Conservation (phyloP, 2,888 invertebrate species). For the Chrysomela aeneicollis region DNA sequence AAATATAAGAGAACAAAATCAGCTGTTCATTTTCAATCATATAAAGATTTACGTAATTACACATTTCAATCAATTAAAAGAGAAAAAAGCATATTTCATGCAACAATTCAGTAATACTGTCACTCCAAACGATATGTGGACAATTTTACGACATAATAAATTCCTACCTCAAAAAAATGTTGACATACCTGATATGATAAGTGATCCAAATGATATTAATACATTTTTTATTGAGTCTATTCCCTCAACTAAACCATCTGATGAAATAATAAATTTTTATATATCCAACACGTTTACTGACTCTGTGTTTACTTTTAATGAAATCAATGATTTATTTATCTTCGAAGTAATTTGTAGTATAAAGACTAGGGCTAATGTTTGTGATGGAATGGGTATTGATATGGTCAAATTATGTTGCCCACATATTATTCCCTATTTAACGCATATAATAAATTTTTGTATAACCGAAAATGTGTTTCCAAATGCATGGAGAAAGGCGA, state of each 20-base stretch:
- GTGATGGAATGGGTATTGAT: slow-evolving; percentile 15
- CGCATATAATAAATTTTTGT: slow-evolving; percentile 13
- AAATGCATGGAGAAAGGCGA: slow-evolving; percentile 9
- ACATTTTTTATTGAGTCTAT: slow-evolving; percentile 12
- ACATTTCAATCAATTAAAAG: slow-evolving; percentile 8
- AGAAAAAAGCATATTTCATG: slow-evolving; percentile 9
- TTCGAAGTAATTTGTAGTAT: slow-evolving; percentile 9
- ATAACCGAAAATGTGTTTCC: slow-evolving; percentile 10
- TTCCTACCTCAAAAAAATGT: slow-evolving; percentile 2
- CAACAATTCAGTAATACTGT: background rate
- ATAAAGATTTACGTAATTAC: slow-evolving; percentile 12
- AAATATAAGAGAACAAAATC: slow-evolving; percentile 10
- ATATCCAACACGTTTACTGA: slow-evolving; percentile 14
- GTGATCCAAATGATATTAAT: background rate
- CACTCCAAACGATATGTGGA: slow-evolving; percentile 10
- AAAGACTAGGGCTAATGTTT: slow-evolving; percentile 16
- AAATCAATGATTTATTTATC: slow-evolving; percentile 14
- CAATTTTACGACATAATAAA: slow-evolving; percentile 3
- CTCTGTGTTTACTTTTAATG: slow-evolving; percentile 9
- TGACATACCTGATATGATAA: background rate
- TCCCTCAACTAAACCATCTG: slow-evolving; percentile 13
- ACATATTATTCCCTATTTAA: slow-evolving; percentile 7
- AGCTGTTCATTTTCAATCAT: slow-evolving; percentile 1
- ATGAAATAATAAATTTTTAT: slow-evolving; percentile 5
- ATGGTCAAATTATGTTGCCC: slow-evolving; percentile 15